These are phyloP conservation scores for Eunapius fragilis DNA, from an alignment of 37 sponge, comb jelly and placozoan genomes.

Conservation along the genomic window DNA sequence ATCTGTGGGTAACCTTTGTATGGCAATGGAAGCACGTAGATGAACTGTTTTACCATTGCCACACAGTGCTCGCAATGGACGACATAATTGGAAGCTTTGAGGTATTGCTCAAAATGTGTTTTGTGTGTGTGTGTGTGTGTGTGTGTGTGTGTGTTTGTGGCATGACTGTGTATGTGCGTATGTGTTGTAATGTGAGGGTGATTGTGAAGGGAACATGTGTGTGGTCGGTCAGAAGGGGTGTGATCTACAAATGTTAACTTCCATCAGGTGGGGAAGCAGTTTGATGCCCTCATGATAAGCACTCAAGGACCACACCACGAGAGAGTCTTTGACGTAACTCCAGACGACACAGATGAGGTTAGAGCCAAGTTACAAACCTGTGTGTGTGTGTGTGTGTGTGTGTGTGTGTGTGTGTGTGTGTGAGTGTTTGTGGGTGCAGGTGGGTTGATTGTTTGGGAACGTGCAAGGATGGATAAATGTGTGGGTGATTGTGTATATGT, in stretches of 20 bases:
- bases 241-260: no score
- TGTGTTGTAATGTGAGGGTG: no score
- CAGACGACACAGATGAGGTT: conserved; percentile 40
- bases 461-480: background rate
- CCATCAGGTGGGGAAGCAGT: conserved; percentile 68
- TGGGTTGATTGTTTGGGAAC: background rate
- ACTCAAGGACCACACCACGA: conserved; percentile 22
- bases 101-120: no score
- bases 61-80: conserved; percentile 57
- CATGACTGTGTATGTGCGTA: no score
- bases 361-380: background rate
- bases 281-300: conserved; percentile 73
- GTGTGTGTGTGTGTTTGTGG: background rate
- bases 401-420: background rate
- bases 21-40: no score
- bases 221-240: no score
- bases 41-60: no score
- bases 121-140: background rate
- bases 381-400: background rate
- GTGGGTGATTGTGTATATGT: background rate
- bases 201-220: no score
- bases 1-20: no score
- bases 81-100: conserved; percentile 73
- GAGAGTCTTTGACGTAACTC: conserved; percentile 49
- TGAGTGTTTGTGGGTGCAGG: conserved; percentile 5